A percentile compares a stretch with the other conserved stretches of the same genome.
Conservation (phyloP, 1,140 invertebrate genomes). For the Battus philenor region DNA sequence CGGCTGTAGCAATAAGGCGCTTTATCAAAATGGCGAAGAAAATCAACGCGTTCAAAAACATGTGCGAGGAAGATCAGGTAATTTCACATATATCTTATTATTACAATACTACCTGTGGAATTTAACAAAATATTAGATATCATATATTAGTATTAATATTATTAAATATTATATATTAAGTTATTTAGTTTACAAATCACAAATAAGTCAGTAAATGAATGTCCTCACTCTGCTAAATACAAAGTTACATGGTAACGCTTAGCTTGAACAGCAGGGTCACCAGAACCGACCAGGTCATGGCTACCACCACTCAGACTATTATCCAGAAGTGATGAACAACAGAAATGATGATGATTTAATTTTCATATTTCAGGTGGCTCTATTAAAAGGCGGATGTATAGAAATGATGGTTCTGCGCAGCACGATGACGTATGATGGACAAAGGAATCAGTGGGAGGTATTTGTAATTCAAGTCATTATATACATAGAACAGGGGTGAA, state of each 20-base stretch:
- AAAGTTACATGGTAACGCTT: background rate
- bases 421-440: constrained; percentile 91
- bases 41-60: constrained; percentile 90
- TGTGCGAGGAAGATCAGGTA: constrained; percentile 92
- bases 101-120: too few species aligned
- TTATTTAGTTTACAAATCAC: too few species aligned
- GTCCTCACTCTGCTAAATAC: background rate
- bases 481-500: too few species aligned
- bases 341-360: too few species aligned
- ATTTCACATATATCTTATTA: too few species aligned
- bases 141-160: too few species aligned
- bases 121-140: too few species aligned
- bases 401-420: constrained; percentile 95
- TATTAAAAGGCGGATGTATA: constrained; percentile 89
- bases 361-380: constrained; percentile 81
- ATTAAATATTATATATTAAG: too few species aligned
- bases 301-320: too few species aligned
- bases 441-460: constrained; percentile 90
- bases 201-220: background rate
- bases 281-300: too few species aligned
- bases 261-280: background rate
- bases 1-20: constrained; percentile 91
- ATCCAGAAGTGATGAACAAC: too few species aligned
- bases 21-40: constrained; percentile 95
- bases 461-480: too few species aligned